A percentile compares a stretch with the other conserved stretches of the same genome.
These are phyloP conservation scores for Epizoanthus stellaris DNA, from an alignment of 92 coral and sea anemone genomes.

Conservation along the genomic window DNA sequence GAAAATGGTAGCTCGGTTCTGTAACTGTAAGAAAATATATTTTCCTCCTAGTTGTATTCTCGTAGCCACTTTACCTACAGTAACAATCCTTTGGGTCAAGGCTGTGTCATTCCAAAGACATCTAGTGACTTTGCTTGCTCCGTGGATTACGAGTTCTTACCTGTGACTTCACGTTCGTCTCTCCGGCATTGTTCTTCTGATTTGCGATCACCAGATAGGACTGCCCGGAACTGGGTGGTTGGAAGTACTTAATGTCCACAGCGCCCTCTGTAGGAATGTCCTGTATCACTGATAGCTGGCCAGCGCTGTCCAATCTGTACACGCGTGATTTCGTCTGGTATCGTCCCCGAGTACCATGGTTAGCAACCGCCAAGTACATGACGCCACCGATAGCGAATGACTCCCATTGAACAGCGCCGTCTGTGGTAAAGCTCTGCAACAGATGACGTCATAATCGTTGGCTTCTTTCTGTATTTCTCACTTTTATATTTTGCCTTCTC, in stretches of 20 bases:
- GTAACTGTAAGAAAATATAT: too few relatives aligned
- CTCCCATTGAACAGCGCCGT: constrained; percentile 87
- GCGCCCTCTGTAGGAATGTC: constrained; percentile 85
- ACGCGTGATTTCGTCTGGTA: constrained; percentile 81
- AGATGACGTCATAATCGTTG: neutral
- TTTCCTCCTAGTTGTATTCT: too few relatives aligned
- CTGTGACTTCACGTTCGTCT: constrained; percentile 76
- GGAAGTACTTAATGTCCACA: constrained; percentile 83
- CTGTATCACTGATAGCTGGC: constrained; percentile 71
- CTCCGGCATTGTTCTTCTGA: constrained; percentile 71
- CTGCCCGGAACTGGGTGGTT: constrained; percentile 57
- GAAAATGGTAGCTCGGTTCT: too few relatives aligned
- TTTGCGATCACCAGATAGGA: constrained; percentile 85
- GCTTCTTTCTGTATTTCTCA: too few relatives aligned
- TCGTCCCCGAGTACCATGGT: constrained; percentile 80
- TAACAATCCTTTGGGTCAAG: neutral
- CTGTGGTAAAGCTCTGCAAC: constrained; percentile 78
- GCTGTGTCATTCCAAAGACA: neutral
- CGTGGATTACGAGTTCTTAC: constrained; percentile 45
- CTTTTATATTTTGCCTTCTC: too few relatives aligned
- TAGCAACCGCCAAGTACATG: constrained; percentile 88
- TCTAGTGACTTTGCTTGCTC: neutral
- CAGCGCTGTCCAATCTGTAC: constrained; percentile 69
- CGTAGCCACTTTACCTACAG: too few relatives aligned
- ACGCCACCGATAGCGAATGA: constrained; percentile 63